phyloP scores from a whole-genome alignment of 2,888 invertebrate genomes.

The Liposcelis brunnea region DNA sequence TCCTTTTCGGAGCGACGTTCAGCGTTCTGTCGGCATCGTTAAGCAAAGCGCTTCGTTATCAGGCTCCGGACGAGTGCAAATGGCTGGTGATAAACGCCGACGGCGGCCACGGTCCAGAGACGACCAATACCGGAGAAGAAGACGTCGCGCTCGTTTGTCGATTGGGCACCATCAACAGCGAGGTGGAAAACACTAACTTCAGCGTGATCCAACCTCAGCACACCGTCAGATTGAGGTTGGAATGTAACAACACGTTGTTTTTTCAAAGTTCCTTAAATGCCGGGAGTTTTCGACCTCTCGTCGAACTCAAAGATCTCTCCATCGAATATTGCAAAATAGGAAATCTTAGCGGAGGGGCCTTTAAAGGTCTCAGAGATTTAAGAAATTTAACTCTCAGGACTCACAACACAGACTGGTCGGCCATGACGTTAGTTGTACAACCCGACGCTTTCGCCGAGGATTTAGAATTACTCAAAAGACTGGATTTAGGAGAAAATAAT shows the following conservation, averaged over 20 bases:
- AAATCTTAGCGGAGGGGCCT: slow-evolving; percentile 65
- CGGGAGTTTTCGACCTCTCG: slow-evolving; percentile 56
- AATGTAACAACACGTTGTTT: slow-evolving; percentile 64
- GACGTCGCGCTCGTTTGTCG: slow-evolving; percentile 56
- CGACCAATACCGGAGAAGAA: slow-evolving; percentile 30
- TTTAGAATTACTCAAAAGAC: slow-evolving; percentile 48
- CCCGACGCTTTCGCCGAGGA: slow-evolving; percentile 57
- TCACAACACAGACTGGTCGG: slow-evolving; percentile 70
- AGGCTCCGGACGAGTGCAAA: slow-evolving; percentile 66
- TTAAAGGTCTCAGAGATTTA: slow-evolving; percentile 58
- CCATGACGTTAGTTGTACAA: slow-evolving; percentile 59
- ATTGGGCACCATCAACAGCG: slow-evolving; percentile 60
- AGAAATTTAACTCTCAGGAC: slow-evolving; percentile 64
- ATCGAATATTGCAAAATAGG: slow-evolving; percentile 72
- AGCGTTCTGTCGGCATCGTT: slow-evolving; percentile 40
- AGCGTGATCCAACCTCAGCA: slow-evolving; percentile 69
- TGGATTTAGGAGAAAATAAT: slow-evolving; percentile 64
- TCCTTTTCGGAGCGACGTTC: slow-evolving; percentile 40
- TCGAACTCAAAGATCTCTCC: slow-evolving; percentile 57
- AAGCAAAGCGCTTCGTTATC: slow-evolving; percentile 47
- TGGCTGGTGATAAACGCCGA: slow-evolving; percentile 46
- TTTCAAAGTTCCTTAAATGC: slow-evolving; percentile 62
- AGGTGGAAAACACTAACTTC: slow-evolving; percentile 65
- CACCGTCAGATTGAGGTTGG: slow-evolving; percentile 54
- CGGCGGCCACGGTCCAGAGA: slow-evolving; percentile 31